A percentile compares a stretch with the other conserved stretches of the same genome.
Conservation (phyloP, 1,140 invertebrate genomes). For the Listronotus oregonensis region DNA sequence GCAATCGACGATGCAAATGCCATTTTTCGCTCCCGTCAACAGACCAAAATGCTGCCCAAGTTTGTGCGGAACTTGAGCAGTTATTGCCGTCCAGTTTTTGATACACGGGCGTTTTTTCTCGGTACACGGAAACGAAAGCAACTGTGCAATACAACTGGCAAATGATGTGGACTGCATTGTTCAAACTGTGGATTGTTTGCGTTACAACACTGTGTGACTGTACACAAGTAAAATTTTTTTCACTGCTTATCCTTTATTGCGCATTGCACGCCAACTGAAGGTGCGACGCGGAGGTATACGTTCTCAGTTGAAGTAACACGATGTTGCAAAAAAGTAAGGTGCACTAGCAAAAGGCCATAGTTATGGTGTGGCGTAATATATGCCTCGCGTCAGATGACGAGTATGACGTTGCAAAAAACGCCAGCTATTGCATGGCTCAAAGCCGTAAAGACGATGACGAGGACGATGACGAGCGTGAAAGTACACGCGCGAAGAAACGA, state of each 20-base stretch:
- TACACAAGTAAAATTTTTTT: no score
- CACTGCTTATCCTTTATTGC: no score
- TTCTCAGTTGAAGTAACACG: constrained; percentile 1
- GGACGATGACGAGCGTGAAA: background rate
- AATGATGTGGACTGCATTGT: no score
- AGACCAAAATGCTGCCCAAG: background rate
- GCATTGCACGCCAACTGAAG: background rate
- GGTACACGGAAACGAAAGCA: background rate
- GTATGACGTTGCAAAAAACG: constrained; percentile 1
- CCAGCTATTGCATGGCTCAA: background rate
- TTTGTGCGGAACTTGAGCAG: background rate
- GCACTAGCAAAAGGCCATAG: constrained; percentile 1
- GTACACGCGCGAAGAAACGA: constrained; percentile 1
- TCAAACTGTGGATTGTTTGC: no score
- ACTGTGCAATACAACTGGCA: no score
- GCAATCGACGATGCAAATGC: background rate
- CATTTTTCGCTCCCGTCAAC: background rate
- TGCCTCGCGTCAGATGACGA: constrained; percentile 1
- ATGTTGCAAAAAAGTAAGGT: constrained; percentile 1
- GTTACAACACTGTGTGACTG: no score
- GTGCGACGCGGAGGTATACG: constrained; percentile 1
- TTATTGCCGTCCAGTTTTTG: background rate
- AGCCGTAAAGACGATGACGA: constrained; percentile 1
- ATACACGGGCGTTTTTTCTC: background rate
- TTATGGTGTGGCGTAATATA: constrained; percentile 1